Evolutionary conservation across 2,888 invertebrate species (phyloP).

Genomic region (Aelia acuminata): DNA sequence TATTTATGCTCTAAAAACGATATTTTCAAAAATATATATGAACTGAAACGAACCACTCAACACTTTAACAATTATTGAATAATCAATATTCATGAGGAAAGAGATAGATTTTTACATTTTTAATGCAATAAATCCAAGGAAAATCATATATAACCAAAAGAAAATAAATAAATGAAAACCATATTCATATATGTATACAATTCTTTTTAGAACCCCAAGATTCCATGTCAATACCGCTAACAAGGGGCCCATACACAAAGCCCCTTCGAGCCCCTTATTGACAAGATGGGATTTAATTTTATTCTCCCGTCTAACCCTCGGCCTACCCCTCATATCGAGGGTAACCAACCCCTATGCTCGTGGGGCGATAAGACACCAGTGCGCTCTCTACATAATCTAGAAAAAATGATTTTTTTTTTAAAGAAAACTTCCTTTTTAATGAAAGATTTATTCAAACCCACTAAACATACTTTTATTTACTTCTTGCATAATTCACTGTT

Average conservation of each 20-base stretch:
- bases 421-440: not conserved
- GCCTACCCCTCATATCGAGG: not conserved
- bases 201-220: not conserved
- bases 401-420: not conserved
- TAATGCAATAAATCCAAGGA: too few relatives aligned
- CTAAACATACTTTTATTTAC: too few relatives aligned
- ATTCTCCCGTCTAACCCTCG: not conserved
- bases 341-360: not conserved
- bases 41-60: too few relatives aligned
- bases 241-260: not conserved
- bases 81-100: too few relatives aligned
- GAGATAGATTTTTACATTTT: too few relatives aligned
- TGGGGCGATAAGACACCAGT: not conserved
- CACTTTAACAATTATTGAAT: too few relatives aligned
- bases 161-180: not conserved
- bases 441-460: too few relatives aligned
- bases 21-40: too few relatives aligned
- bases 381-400: not conserved
- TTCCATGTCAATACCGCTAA: not conserved
- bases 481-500: too few relatives aligned
- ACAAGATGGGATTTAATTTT: slow-evolving; percentile 24
- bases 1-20: too few relatives aligned
- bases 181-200: not conserved
- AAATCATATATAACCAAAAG: too few relatives aligned
- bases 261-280: not conserved